Percentiles rank a stretch among this genome's conserved stretches.
Evolutionary conservation across 2,888 invertebrate genomes (phyloP).

Genomic region (Cecidostiba fungosa): DNA sequence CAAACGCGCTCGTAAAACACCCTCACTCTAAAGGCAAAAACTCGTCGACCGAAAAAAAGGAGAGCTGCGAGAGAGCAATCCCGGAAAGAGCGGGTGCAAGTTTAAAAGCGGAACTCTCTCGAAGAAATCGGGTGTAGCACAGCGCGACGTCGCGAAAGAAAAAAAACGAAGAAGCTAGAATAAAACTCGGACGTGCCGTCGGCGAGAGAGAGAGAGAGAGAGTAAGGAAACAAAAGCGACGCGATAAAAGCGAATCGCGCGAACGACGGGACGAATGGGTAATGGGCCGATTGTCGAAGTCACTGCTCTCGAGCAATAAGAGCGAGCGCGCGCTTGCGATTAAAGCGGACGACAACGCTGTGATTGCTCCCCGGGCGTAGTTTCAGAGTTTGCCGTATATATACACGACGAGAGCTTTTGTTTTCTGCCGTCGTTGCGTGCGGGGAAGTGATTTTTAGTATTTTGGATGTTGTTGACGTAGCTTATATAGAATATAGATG

Average conservation of each 20-base stretch:
- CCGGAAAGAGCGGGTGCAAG: conserved; percentile 7
- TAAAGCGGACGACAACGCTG: not conserved
- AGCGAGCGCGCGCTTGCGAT: not conserved
- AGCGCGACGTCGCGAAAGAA: not conserved
- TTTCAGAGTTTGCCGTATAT: not conserved
- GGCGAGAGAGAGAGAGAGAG: not conserved
- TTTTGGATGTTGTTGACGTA: no score
- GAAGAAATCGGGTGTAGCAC: conserved; percentile 16
- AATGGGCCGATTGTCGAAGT: conserved; percentile 33
- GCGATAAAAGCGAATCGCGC: conserved; percentile 6
- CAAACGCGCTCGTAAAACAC: conserved; percentile 9
- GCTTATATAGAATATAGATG: no score
- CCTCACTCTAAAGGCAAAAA: not conserved
- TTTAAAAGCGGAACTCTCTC: conserved; percentile 13
- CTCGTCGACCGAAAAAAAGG: conserved; percentile 12
- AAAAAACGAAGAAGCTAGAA: not conserved
- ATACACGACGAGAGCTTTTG: not conserved
- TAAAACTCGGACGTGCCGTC: conserved; percentile 22
- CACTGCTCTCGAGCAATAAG: not conserved
- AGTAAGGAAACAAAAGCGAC: conserved; percentile 8
- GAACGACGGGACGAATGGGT: conserved; percentile 28
- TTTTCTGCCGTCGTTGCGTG: not conserved
- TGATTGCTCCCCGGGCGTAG: not conserved
- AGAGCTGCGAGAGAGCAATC: conserved; percentile 12
- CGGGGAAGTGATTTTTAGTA: no score